Evolutionary conservation across 1,140 invertebrate species (phyloP).

Genomic region (Euura saliciscinereae): DNA sequence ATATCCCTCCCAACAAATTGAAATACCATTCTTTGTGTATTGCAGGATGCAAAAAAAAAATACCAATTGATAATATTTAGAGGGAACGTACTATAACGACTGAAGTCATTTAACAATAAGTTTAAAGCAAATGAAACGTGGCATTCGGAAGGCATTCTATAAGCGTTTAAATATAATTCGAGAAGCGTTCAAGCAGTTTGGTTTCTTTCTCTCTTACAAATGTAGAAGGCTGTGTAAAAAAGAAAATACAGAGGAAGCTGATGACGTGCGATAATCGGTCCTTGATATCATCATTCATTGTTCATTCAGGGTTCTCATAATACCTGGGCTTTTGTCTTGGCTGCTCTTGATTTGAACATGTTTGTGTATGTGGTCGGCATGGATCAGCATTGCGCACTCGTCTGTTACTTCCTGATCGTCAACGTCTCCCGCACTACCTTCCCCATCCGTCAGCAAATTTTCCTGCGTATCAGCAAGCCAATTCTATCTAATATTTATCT

Average conservation of each 20-base stretch:
- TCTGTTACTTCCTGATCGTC: slow-evolving; percentile 79
- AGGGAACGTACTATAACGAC: no score
- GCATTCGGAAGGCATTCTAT: not conserved
- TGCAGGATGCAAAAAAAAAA: not conserved
- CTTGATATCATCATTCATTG: slow-evolving; percentile 22
- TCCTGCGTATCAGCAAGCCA: slow-evolving; percentile 55
- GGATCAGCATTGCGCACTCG: slow-evolving; percentile 83
- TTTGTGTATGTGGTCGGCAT: slow-evolving; percentile 64
- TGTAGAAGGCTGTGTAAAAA: not conserved
- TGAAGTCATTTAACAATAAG: not conserved
- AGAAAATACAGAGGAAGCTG: slow-evolving; percentile 6
- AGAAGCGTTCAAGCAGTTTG: not conserved
- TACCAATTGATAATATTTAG: no score
- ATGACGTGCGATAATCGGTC: slow-evolving; percentile 10
- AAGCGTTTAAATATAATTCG: not conserved
- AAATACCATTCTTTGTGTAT: not conserved
- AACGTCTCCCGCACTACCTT: slow-evolving; percentile 63
- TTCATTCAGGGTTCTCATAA: slow-evolving; percentile 17
- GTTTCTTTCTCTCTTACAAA: not conserved
- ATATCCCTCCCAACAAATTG: not conserved
- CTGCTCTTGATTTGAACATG: slow-evolving; percentile 47
- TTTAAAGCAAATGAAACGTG: not conserved
- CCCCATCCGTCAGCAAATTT: slow-evolving; percentile 66
- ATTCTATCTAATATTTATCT: slow-evolving; percentile 20
- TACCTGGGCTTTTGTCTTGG: slow-evolving; percentile 52